Base-by-base conservation (phyloP, 2,888 invertebrate species). In the Himalopsyche tibetana region DNA sequence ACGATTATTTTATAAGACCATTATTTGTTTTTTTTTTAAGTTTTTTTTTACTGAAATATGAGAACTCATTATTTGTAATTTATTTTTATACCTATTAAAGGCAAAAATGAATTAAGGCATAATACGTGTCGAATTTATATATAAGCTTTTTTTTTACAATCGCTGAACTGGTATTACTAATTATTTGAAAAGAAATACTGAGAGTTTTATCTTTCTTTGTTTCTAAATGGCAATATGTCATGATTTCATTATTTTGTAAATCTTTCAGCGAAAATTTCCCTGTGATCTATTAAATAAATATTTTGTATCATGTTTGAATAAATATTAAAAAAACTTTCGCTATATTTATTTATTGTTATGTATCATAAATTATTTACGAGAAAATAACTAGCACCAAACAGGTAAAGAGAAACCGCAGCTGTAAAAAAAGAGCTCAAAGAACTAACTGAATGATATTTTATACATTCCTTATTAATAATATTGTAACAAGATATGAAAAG, bases 221-320 rank as follows among this genome's bases (percentile, higher is more conserved):
- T 51, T 51, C 15, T 51, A 15, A 51, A 15, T 51, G 51, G 15
- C 51, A 51, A 45, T 51, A 45, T 9, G 51, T 51, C 51, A 15
- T 51, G 51, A 15, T 74, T 74, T 15, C 15, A 38, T 74, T 74
- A 36, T 74, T 74, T 74, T 38, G 74, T 74, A 74, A 74, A 36
- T 15, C 36, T 36, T 56, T 40, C 36, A 82, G 74, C 38, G 3
- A 74, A 74, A 2, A 36, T 74, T 74, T 63, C 83, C 83, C 83
- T 83, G 83, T 83, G 83, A 83, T 83, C 69, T 69, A 69, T 63
- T 38, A 83, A 55, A 82, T 82, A 80, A 80, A 80, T 80, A 82
- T 83, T 83, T 83, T 83, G 74, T 83, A 36, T 69, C 69, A 69
- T 83, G 63, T 56, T 83, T 83, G n/a, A 83, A 83, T 83, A 83